phyloP scores from a whole-genome alignment of 1,140 invertebrate genomes.

The Sminthurides bifidus region DNA sequence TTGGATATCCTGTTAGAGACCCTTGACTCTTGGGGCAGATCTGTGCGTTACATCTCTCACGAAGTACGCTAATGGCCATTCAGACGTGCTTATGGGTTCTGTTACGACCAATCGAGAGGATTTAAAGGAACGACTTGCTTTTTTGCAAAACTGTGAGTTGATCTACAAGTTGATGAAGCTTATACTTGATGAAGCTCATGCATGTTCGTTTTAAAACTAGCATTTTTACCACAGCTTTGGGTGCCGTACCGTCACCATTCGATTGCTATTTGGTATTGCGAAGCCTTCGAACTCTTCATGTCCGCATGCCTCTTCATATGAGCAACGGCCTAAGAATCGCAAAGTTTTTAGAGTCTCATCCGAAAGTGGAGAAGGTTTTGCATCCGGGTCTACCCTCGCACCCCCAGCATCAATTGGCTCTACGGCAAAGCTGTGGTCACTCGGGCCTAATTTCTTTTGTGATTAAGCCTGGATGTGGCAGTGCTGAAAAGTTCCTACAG shows the following conservation, averaged over 20 bases:
- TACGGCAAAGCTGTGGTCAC: conserved; percentile 73
- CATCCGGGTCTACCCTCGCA: conserved; percentile 83
- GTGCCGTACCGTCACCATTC: conserved; percentile 88
- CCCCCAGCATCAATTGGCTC: conserved; percentile 66
- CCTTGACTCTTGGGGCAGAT: conserved; percentile 82
- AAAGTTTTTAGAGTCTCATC: conserved; percentile 63
- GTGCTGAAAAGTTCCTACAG: conserved; percentile 64
- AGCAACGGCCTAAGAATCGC: conserved; percentile 64
- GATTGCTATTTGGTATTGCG: conserved; percentile 90
- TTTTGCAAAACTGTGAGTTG: conserved; percentile 72
- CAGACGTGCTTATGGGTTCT: conserved; percentile 94
- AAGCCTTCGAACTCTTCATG: conserved; percentile 81
- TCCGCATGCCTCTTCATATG: conserved; percentile 84
- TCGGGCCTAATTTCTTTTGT: conserved; percentile 89
- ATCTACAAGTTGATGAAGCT: neutral
- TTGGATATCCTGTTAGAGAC: conserved; percentile 49
- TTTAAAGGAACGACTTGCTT: conserved; percentile 59
- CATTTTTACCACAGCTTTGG: conserved; percentile 50
- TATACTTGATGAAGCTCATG: neutral
- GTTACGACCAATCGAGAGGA: conserved; percentile 60
- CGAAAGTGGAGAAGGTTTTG: conserved; percentile 63
- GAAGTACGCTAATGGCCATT: conserved; percentile 74
- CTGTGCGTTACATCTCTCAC: conserved; percentile 85
- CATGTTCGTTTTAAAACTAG: neutral
- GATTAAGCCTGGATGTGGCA: conserved; percentile 62